Percentiles rank a stretch among this genome's conserved stretches.
Conservation (phyloP, 2,113 vertebrate genomes). For the Amblyornis subalaris region DNA sequence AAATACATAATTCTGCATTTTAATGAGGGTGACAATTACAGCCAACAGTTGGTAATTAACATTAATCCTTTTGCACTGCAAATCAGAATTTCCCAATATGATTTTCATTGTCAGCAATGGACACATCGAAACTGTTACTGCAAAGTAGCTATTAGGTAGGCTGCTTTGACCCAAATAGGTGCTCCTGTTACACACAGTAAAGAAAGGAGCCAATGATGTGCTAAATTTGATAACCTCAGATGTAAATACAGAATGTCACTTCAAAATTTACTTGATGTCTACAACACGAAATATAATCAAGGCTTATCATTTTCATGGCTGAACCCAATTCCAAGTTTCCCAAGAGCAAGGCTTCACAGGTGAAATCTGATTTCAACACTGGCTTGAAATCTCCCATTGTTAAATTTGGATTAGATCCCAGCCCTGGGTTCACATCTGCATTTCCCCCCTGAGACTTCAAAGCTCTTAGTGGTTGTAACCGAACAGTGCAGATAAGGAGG, state of each 20-base stretch:
- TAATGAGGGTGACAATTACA: constrained; percentile 75
- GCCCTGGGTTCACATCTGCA: background rate
- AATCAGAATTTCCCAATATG: constrained; percentile 48
- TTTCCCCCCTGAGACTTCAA: background rate
- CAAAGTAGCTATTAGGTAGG: background rate
- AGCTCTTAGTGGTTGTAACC: background rate
- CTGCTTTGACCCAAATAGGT: background rate
- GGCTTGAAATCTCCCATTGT: background rate
- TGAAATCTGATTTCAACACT: constrained; percentile 38
- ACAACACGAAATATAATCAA: constrained; percentile 25
- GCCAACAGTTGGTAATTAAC: constrained; percentile 72
- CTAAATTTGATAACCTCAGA: constrained; percentile 15
- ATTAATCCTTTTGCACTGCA: constrained; percentile 66
- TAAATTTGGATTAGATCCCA: constrained; percentile 26
- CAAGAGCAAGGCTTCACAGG: background rate
- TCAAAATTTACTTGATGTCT: constrained; percentile 7
- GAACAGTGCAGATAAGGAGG: background rate
- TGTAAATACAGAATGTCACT: background rate
- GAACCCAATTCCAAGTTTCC: constrained; percentile 19
- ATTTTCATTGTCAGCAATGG: constrained; percentile 57
- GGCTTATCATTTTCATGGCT: background rate
- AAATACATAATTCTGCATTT: constrained; percentile 79
- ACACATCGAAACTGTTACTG: background rate
- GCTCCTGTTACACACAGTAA: background rate
- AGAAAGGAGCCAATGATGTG: background rate